These are phyloP conservation scores for Etheostoma perlongum DNA, from an alignment of 2,797 vertebrate species.

Conservation along the genomic window DNA sequence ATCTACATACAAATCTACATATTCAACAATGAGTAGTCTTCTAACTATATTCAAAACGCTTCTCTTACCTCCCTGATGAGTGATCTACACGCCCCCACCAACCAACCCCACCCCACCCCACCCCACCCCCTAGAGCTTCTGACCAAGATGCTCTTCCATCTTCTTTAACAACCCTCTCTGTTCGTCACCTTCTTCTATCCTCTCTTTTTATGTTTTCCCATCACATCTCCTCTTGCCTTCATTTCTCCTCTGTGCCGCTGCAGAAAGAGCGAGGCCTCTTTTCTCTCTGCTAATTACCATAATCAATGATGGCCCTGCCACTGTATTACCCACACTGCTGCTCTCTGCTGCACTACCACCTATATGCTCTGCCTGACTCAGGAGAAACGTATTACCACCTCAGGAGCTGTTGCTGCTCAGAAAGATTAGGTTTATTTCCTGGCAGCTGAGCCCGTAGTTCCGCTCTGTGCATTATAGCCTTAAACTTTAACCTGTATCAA, in stretches of 20 bases:
- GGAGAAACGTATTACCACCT: constrained; percentile 48
- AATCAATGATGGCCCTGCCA: constrained; percentile 63
- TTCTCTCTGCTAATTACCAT: constrained; percentile 64
- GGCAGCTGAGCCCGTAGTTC: constrained; percentile 49
- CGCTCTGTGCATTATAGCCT: constrained; percentile 59
- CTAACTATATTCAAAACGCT: too few species aligned
- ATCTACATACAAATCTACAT: too few species aligned
- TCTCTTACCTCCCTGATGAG: too few species aligned
- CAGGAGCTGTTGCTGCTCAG: constrained; percentile 57
- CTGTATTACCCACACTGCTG: constrained; percentile 34
- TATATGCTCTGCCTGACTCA: constrained; percentile 25
- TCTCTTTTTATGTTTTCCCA: constrained; percentile 33
- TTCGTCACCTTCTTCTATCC: not conserved
- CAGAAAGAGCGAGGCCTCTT: constrained; percentile 49
- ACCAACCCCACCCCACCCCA: too few species aligned
- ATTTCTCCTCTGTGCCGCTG: constrained; percentile 40
- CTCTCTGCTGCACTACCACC: constrained; percentile 28
- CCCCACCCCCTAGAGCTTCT: too few species aligned
- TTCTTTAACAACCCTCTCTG: not conserved
- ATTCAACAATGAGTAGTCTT: too few species aligned
- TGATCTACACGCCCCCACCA: too few species aligned
- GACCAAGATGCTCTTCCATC: not conserved
- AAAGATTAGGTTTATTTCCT: constrained; percentile 75
- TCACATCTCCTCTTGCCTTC: constrained; percentile 37
- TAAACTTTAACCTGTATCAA: constrained; percentile 68